Evolutionary conservation across 2,113 vertebrate genomes (phyloP).

Genomic region (Nothobranchius kuhntae): DNA sequence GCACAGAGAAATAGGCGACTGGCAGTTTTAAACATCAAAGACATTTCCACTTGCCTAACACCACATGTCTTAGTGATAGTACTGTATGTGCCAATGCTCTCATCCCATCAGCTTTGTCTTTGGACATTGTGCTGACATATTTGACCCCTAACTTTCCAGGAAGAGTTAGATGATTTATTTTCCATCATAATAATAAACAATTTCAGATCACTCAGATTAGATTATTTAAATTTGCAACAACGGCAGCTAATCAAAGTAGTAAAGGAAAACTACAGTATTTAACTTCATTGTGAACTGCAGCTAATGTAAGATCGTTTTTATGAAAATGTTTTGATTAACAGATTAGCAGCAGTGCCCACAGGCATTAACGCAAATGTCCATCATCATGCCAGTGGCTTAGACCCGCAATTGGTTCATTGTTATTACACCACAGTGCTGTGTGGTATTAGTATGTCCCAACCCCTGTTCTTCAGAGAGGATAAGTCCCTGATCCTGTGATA

Average conservation of each 20-base stretch:
- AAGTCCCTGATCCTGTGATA: constrained; percentile 55
- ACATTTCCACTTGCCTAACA: not conserved
- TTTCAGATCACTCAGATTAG: constrained; percentile 9
- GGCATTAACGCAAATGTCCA: not conserved
- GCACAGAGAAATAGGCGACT: constrained; percentile 20
- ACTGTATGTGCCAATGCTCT: constrained; percentile 21
- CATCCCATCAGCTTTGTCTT: constrained; percentile 26
- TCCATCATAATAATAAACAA: not conserved
- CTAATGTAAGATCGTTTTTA: not conserved
- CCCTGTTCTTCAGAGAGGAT: constrained; percentile 33
- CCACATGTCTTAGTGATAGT: constrained; percentile 23
- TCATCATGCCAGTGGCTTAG: not conserved
- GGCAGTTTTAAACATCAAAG: constrained; percentile 9
- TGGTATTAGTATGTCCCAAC: constrained; percentile 30
- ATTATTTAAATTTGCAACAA: no score
- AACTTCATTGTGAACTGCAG: not conserved
- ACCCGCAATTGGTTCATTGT: not conserved
- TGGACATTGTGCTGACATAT: constrained; percentile 23
- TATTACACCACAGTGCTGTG: constrained; percentile 14
- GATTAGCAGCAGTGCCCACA: not conserved
- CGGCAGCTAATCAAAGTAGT: not conserved
- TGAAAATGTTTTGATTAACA: not conserved
- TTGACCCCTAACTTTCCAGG: constrained; percentile 30
- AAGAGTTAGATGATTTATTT: constrained; percentile 22
- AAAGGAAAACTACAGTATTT: not conserved